Percentiles rank a stretch among this genome's conserved stretches.
Evolutionary conservation across 1,140 invertebrate species (phyloP).

Genomic region (Diabrotica virgifera): DNA sequence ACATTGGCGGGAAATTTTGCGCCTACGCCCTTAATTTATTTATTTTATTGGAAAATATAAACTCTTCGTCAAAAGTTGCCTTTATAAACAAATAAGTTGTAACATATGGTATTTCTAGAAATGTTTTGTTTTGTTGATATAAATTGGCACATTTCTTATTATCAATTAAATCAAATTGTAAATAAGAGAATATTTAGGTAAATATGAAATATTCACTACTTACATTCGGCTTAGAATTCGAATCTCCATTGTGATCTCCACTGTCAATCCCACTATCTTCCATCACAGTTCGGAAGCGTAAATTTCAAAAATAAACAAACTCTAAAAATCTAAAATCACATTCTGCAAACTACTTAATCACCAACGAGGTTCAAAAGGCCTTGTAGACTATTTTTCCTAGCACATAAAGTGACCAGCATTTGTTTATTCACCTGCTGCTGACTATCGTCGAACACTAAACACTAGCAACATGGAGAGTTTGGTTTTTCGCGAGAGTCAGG

Average conservation of each 20-base stretch:
- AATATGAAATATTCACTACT: conserved; percentile 6
- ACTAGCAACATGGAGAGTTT: background rate
- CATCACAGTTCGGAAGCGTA: conserved; percentile 45
- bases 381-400: background rate
- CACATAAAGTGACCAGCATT: background rate
- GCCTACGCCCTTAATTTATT: no score
- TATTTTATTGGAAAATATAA: no score
- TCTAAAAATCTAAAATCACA: background rate
- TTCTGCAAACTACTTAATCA: background rate
- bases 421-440: background rate
- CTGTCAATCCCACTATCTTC: conserved; percentile 66
- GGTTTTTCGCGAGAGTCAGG: no score
- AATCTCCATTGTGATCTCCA: conserved; percentile 55
- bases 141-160: no score
- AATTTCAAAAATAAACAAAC: background rate
- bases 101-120: no score
- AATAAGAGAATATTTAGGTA: background rate
- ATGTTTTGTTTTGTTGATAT: no score
- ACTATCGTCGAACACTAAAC: background rate
- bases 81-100: no score
- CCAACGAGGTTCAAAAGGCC: background rate
- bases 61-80: no score
- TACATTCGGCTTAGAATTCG: conserved; percentile 31
- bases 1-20: no score
- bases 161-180: background rate